Evolutionary conservation across 2,113 vertebrate genomes (phyloP).

Genomic region (Merops nubicus): DNA sequence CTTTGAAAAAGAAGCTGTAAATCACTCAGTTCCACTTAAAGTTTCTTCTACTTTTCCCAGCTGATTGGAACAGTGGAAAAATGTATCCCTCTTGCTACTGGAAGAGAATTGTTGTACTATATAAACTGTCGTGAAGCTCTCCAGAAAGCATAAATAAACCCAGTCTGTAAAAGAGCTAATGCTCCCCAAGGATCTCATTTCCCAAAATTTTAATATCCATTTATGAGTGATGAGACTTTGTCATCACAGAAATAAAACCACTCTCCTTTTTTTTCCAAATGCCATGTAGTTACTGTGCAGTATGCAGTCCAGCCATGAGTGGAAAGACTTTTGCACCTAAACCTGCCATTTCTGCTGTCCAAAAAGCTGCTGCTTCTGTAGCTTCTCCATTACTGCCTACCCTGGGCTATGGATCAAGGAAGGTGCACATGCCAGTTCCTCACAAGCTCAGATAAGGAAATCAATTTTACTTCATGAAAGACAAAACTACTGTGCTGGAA

Average conservation of each 20-base stretch:
- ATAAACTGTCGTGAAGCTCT: background rate
- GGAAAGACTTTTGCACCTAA: background rate
- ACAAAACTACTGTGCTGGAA: slow-evolving; percentile 28
- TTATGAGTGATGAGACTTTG: background rate
- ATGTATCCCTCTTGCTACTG: background rate
- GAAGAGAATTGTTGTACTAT: background rate
- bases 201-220: background rate
- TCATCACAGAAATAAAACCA: background rate
- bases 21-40: background rate
- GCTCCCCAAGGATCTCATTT: background rate
- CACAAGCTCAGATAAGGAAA: slow-evolving; percentile 19
- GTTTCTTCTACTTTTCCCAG: background rate
- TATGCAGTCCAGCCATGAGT: background rate
- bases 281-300: background rate
- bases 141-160: background rate
- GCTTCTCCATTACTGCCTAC: background rate
- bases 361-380: background rate
- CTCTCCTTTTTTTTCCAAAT: background rate
- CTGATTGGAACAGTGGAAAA: background rate
- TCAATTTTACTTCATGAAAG: slow-evolving; percentile 42
- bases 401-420: slow-evolving; percentile 1
- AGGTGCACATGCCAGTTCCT: background rate
- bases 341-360: background rate
- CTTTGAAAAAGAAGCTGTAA: background rate
- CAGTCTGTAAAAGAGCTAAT: background rate